These are phyloP conservation scores for Tichodroma muraria DNA, from an alignment of 2,113 vertebrate species.

Conservation along the genomic window DNA sequence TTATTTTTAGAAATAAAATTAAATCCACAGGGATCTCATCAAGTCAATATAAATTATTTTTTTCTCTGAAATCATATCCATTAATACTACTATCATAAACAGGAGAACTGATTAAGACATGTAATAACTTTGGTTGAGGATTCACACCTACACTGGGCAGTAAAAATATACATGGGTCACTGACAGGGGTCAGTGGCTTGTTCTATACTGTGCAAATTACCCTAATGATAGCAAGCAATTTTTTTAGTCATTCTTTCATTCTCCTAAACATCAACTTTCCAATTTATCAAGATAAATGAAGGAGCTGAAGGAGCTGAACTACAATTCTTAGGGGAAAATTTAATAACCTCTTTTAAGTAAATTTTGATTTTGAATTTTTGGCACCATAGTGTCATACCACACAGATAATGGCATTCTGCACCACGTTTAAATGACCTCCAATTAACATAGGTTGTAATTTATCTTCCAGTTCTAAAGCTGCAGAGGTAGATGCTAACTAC, in stretches of 20 bases:
- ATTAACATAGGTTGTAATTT: not conserved
- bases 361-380: not conserved
- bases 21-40: not conserved
- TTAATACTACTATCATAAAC: not conserved
- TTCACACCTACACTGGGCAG: not conserved
- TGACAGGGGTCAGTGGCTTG: not conserved
- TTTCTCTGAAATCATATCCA: not conserved
- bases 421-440: not conserved
- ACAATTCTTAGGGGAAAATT: not conserved
- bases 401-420: not conserved
- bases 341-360: not conserved
- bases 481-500: not conserved
- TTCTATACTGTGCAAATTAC: not conserved
- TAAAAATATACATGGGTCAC: not conserved
- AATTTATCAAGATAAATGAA: conserved; percentile 13
- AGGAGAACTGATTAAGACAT: not conserved
- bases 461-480: not conserved
- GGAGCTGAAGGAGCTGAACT: not conserved
- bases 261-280: not conserved
- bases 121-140: not conserved
- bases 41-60: not conserved
- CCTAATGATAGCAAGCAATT: not conserved
- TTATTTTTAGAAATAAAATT: not conserved
- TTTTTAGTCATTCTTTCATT: not conserved
- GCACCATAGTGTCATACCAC: not conserved